Evolutionary conservation across 2,888 invertebrate genomes (phyloP), one percentile per base, ranked within the genome.

Genomic region (Eristalis arbustorum): DNA sequence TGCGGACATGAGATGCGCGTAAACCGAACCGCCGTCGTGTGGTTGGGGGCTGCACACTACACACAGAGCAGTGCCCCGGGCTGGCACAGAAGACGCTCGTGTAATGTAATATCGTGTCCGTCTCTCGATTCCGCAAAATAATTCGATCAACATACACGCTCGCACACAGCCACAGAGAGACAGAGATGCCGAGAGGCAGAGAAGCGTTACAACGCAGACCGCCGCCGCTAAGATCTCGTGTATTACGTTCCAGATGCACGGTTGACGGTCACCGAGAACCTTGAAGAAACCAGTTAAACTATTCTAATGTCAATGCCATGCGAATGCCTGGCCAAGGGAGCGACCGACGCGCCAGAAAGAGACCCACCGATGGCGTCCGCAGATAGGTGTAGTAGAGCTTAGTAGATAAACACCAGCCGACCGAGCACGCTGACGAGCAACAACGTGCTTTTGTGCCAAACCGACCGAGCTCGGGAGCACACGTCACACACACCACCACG

Each of bases 291-390:
- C 91, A 90, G 92, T 92, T 91, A 87, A 83, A 89, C 89, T 89
- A 89, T 91, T 92, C 92, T 92, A 92, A 92, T 92, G 92, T 92
- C 92, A 92, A 92, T 92, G 92, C 90, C 92, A 92, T 90, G 84
- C 74, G 83, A 83, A 73, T 78, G 75, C 64, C 75, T 88, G 87
- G 78, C 71, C 71, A 84, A 88, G 77, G 84, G 88, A 74, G 74
- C 77, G 66, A 67, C 62, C 31, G 8, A 57, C 31, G 8, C 67
- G 75, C 67, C 64, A 34, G 69, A 62, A 40, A 49, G 49, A 49
- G 49, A 49, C 18, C 18, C 2, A 49, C 49, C 49, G 49, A 49
- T 18, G 49, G 18, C 1, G 49, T 8, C 18, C n/a, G 8, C 49
- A n/a, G 49, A n/a, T 18, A 18, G 3, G 31, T 31, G 14, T 14